Percentiles rank a stretch among this genome's conserved stretches.
Evolutionary conservation across 2,888 invertebrate genomes (phyloP).

Genomic region (Sturmia bella): DNA sequence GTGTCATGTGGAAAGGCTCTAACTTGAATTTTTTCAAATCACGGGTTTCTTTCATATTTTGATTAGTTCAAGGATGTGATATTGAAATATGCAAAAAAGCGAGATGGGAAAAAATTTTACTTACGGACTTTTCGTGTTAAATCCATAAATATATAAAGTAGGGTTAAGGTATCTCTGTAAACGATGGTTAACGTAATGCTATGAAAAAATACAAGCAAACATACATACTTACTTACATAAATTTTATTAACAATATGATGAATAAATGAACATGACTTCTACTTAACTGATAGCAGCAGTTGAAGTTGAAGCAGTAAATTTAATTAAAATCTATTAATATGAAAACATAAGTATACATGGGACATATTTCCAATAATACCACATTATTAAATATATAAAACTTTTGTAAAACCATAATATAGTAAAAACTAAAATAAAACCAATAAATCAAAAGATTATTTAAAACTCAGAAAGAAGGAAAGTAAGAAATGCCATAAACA

Average conservation of each 20-base stretch:
- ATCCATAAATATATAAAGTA: conserved; percentile 40
- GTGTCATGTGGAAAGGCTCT: too few species aligned
- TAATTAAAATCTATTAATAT: conserved; percentile 31
- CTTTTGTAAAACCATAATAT: conserved; percentile 52
- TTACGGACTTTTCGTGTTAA: conserved; percentile 16
- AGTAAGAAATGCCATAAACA: neutral
- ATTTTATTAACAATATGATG: conserved; percentile 10
- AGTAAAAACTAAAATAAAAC: too few species aligned
- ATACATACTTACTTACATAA: conserved; percentile 15
- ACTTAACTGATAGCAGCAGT: conserved; percentile 46
- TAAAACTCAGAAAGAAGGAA: neutral
- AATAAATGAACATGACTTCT: conserved; percentile 20
- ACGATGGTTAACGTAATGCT: conserved; percentile 73
- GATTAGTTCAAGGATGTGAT: too few species aligned
- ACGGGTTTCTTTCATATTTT: too few species aligned
- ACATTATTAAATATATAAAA: conserved; percentile 25
- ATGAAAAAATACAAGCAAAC: conserved; percentile 49
- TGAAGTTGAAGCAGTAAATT: conserved; percentile 30
- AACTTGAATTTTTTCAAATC: too few species aligned
- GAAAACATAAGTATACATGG: conserved; percentile 43
- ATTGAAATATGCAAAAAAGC: neutral
- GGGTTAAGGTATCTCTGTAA: conserved; percentile 71
- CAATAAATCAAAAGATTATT: too few species aligned
- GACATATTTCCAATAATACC: conserved; percentile 49
- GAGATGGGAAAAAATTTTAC: conserved; percentile 33